Base-by-base conservation (phyloP, 2,797 vertebrate genomes). In the Erithacus rubecula region DNA sequence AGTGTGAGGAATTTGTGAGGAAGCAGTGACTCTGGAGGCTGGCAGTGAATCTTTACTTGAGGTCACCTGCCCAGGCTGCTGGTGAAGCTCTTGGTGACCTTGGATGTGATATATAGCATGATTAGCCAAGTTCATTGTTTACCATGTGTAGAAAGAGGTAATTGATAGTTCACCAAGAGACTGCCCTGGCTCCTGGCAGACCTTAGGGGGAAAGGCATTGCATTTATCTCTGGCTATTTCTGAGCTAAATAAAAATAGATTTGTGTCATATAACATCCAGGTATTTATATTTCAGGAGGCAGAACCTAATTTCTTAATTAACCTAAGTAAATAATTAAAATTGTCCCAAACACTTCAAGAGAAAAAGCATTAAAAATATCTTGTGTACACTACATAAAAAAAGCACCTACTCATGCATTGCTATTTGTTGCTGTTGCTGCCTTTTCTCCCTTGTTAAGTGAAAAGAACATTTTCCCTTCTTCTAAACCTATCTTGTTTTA, bases 281-380 rank as follows among this genome's bases (percentile, higher is more conserved):
- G 11, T 85, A 87, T 83, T 87, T 87, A 44, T 95, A 75, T 89
- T 83, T 77, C 53, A 89, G 59, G 34, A 93, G 51, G 41, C 56
- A 95, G 70, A 90, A 56, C 62, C 91, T 75, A 72, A 91, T 90
- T 89, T 87, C 84, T 68, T 92, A 83, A 89, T 93, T 89, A 94
- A 92, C 72, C 58, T 22, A 17, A 92, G 47, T 78, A 94, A 96
- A 89, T 92, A 93, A 93, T 92, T 94, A 81, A 96, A 96, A 89
- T 81, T 86, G 26, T 80, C 36, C 46, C 43, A 41, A 89, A 34
- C 8, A 65, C 71, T 91, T 94, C 52, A 80, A 83, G 49, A 52
- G 43, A 60, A 91, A 92, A 93, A 64, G 9, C 60, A 71, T 65
- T 26, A 53, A 76, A 89, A 82, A 68, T 32, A 85, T 74, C 39